Base-by-base conservation (phyloP, 2,888 invertebrate genomes). In the Limnephilus lunatus region DNA sequence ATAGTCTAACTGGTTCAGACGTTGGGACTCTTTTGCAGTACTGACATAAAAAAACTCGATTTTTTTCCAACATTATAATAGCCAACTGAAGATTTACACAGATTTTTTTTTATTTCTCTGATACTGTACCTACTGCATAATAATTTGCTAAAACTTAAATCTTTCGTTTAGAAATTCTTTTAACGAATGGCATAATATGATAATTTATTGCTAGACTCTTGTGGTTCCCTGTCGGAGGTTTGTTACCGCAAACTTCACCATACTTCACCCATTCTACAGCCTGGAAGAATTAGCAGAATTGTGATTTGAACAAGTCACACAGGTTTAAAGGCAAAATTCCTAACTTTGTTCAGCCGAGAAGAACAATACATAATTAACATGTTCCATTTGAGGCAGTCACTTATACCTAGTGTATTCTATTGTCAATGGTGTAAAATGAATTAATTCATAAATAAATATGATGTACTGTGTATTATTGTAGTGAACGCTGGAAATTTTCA, bases 391-490 rank as follows among this genome's bases (percentile, higher is more conserved):
- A 7, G 68, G 25, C 68, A 68, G 68, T 68, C 68, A 7, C 68
- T 68, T 68, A 25, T 25, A 25, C 68, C 68, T 68, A 68, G 68
- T 68, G 68, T 68, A 68, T 68, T 68, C 25, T 68, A 9, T n/a
- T 68, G 3, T n/a, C 31, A 68, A 86, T 9, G 53, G 32, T 30
- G 87, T n/a, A 53, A 53, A 48, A 31, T 87, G 87, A 31, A 53
- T 48, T 14, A 48, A 48, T 87, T 53, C 31, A 31, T 32, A 31
- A 83, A 19, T 53, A 68, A 68, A 68, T 68, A 68, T 68, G 68
- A 68, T 68, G 68, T 68, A 68, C 68, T 68, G 85, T 85, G 39
- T 85, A 85, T 39, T 85, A 35, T 39, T 35, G n/a, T 85, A 87
- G 87, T 48, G 31, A 87, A 83, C n/a, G 83, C 53, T 53, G 53